Conservation (phyloP, 2,113 vertebrate genomes). For the Lepus americanus region DNA sequence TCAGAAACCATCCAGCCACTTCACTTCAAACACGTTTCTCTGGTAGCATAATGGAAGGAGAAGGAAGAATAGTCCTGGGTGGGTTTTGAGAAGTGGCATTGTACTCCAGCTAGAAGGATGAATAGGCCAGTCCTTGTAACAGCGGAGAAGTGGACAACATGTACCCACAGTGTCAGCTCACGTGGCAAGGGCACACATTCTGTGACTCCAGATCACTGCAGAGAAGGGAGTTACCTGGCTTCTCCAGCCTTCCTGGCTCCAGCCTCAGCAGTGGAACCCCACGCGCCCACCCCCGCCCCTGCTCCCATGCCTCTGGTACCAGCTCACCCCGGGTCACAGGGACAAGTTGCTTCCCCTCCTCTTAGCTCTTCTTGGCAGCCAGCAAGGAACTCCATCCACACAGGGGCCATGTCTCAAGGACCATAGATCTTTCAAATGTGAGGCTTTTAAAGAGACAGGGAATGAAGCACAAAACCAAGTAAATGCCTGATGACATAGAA, state of each 20-base stretch:
- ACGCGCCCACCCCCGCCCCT: too few species aligned
- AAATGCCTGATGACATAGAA: slow-evolving; percentile 11
- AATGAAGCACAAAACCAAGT: not conserved
- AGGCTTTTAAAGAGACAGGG: not conserved
- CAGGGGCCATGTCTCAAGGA: not conserved
- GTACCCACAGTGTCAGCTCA: not conserved
- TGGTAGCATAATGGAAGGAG: not conserved
- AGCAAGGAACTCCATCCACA: not conserved
- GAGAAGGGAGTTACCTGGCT: not conserved
- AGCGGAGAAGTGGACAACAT: not conserved
- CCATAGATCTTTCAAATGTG: not conserved
- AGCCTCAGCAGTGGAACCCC: not conserved
- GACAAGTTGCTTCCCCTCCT: not conserved
- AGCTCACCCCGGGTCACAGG: not conserved
- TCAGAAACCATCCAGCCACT: not conserved
- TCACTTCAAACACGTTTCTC: slow-evolving; percentile 6
- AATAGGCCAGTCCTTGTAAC: not conserved
- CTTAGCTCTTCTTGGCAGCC: not conserved
- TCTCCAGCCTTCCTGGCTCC: not conserved
- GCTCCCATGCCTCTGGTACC: not conserved
- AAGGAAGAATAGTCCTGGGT: not conserved
- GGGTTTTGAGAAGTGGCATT: not conserved
- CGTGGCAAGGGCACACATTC: not conserved
- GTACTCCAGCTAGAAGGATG: not conserved
- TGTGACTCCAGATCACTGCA: not conserved